phyloP scores from a whole-genome alignment of 2,888 invertebrate genomes.

The Petrolisthes cinctipes region DNA sequence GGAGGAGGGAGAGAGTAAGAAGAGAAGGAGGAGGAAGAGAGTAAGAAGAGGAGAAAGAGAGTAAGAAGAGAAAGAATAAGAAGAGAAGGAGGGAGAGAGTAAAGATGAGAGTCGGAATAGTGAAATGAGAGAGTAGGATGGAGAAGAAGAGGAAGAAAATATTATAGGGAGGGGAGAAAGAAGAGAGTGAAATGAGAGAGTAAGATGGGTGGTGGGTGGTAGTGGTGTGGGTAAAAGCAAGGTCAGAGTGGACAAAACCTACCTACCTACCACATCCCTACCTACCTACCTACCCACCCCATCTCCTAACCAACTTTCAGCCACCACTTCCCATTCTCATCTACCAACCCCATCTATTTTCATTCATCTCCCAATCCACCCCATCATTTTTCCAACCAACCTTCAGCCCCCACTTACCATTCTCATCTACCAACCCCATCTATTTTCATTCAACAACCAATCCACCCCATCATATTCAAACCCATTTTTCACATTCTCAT shows the following conservation, averaged over 20 bases:
- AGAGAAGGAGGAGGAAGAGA: too few relatives aligned
- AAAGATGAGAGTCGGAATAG: too few relatives aligned
- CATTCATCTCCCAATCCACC: too few relatives aligned
- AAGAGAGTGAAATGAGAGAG: too few relatives aligned
- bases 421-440: neutral
- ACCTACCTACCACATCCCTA: neutral
- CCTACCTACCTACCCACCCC: neutral
- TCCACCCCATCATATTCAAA: too few relatives aligned
- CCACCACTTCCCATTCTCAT: neutral
- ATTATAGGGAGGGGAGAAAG: neutral
- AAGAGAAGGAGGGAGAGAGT: too few relatives aligned
- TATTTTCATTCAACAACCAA: too few relatives aligned
- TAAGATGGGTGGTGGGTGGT: neutral
- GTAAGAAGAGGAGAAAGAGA: too few relatives aligned
- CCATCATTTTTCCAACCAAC: too few relatives aligned
- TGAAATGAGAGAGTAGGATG: neutral
- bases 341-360: neutral
- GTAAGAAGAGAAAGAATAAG: too few relatives aligned
- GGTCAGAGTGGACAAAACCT: neutral
- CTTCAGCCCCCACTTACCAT: neutral
- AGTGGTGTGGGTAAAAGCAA: slow-evolving; percentile 2
- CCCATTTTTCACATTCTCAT: too few relatives aligned
- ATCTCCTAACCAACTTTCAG: neutral
- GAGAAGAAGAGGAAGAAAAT: neutral
- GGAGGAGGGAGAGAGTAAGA: too few relatives aligned